Base-by-base conservation (phyloP, 1,140 invertebrate species). In the Drosophila aff. region DNA sequence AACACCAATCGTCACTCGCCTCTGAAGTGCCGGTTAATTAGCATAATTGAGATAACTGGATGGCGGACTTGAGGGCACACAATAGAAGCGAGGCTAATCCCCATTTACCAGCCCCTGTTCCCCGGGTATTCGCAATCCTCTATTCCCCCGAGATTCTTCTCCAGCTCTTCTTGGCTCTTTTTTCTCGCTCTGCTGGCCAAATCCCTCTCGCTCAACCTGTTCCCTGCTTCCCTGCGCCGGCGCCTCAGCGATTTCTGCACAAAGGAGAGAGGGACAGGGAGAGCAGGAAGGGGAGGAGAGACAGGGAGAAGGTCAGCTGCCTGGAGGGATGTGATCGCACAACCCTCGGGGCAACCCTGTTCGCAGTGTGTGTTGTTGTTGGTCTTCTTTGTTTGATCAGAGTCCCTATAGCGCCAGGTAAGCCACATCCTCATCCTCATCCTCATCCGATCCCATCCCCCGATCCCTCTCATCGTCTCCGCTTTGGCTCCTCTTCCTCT, bases 391-490 rank as follows among this genome's bases (percentile, higher is more conserved):
- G 79, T 69, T 59, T 60, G 60, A 36, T 72, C 61, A 61, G 79
- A 60, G 79, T 64, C 55, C 76, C 43, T 67, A 77, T 71, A 87
- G 84, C 84, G 84, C 84, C 84, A 87, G 84, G 84, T 87, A 87
- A 87, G 69, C 85, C 83, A 71, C 83, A 86, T 82, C 76, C 67
- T 50, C 52, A 46, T 82, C 76, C 66, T 50, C 61, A 50, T 59
- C 43, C 55, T 23, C 40, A 36, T 69, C 43, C 71, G 63, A 60
- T 61, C 62, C 60, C 64, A 78, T 79, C 62, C 63, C 46, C 38
- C 28, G 38, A 44, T 58, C 18, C 15, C 59, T 40, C 65, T 55
- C 36, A 33, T 50, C 33, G 11, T 49, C 69, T 62, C 41, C 63
- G 40, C 72, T 58, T 53, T 38, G 33, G 49, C 61, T 49, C 44